phyloP scores from a whole-genome alignment of 2,797 vertebrate genomes.

The Onychomys torridus region DNA sequence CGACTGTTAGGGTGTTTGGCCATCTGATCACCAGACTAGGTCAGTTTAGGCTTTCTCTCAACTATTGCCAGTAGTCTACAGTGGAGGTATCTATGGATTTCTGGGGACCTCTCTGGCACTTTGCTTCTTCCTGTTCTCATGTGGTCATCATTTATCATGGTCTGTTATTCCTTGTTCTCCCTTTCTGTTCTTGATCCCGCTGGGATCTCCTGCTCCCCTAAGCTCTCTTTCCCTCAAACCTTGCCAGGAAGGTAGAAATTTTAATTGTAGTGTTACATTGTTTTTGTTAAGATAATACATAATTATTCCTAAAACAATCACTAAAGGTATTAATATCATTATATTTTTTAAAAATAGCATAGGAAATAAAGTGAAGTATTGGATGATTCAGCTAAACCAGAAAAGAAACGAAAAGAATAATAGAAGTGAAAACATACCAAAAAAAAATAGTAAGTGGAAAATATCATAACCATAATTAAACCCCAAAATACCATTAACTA shows the following conservation, averaged over 20 bases:
- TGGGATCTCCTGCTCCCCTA: too few relatives aligned
- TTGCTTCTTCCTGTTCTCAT: too few relatives aligned
- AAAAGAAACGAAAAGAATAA: neutral
- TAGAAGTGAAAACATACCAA: neutral
- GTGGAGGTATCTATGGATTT: too few relatives aligned
- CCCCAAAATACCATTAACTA: neutral
- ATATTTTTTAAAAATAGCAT: neutral
- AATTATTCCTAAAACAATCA: neutral
- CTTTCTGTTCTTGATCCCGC: too few relatives aligned
- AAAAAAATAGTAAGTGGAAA: neutral
- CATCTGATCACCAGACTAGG: too few relatives aligned
- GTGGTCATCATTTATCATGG: too few relatives aligned
- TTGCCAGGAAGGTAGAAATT: neutral
- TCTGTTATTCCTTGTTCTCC: too few relatives aligned
- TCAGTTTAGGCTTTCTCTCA: too few relatives aligned
- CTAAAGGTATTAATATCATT: neutral
- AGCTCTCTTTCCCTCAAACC: too few relatives aligned
- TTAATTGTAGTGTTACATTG: neutral
- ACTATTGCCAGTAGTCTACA: too few relatives aligned
- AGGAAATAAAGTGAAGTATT: neutral
- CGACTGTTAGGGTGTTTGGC: too few relatives aligned
- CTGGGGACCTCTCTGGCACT: too few relatives aligned
- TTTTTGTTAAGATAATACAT: neutral
- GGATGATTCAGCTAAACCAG: neutral
- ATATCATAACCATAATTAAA: neutral